Conservation (phyloP, 1,140 invertebrate genomes). For the Drosophila ananassae region DNA sequence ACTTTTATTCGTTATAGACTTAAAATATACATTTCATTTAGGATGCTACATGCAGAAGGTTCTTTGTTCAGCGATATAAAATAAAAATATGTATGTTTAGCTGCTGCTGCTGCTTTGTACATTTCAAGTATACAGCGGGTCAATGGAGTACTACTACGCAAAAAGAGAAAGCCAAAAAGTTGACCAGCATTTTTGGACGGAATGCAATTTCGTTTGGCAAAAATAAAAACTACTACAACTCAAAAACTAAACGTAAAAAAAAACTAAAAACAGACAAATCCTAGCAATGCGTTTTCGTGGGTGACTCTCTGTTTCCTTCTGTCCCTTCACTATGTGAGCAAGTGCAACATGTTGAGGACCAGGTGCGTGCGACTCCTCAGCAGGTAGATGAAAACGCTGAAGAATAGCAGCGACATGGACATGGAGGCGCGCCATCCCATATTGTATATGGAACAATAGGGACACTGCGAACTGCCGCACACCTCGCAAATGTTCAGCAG, state of each 20-base stretch:
- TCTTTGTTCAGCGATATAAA: slow-evolving; percentile 38
- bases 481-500: slow-evolving; percentile 97
- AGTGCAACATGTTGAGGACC: slow-evolving; percentile 65
- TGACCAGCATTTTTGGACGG: slow-evolving; percentile 66
- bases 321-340: slow-evolving; percentile 62
- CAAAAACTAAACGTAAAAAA: slow-evolving; percentile 47
- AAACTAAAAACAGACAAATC: slow-evolving; percentile 47
- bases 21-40: slow-evolving; percentile 41
- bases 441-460: slow-evolving; percentile 97
- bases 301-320: slow-evolving; percentile 7
- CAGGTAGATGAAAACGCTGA: slow-evolving; percentile 79
- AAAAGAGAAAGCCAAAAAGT: slow-evolving; percentile 41
- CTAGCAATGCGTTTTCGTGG: slow-evolving; percentile 22
- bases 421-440: slow-evolving; percentile 84
- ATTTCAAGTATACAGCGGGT: slow-evolving; percentile 45
- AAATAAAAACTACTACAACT: slow-evolving; percentile 26
- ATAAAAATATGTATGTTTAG: slow-evolving; percentile 18
- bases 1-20: slow-evolving; percentile 22
- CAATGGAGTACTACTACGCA: slow-evolving; percentile 11
- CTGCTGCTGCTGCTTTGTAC: slow-evolving; percentile 61
- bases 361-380: slow-evolving; percentile 78
- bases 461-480: slow-evolving; percentile 99
- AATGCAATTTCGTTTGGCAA: slow-evolving; percentile 68
- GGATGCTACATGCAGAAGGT: slow-evolving; percentile 35
- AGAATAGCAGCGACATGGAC: slow-evolving; percentile 76